A percentile compares a stretch with the other conserved stretches of the same genome.
Evolutionary conservation across 2,797 vertebrate species (phyloP).

Genomic region (Stomatorhinus walkeri): DNA sequence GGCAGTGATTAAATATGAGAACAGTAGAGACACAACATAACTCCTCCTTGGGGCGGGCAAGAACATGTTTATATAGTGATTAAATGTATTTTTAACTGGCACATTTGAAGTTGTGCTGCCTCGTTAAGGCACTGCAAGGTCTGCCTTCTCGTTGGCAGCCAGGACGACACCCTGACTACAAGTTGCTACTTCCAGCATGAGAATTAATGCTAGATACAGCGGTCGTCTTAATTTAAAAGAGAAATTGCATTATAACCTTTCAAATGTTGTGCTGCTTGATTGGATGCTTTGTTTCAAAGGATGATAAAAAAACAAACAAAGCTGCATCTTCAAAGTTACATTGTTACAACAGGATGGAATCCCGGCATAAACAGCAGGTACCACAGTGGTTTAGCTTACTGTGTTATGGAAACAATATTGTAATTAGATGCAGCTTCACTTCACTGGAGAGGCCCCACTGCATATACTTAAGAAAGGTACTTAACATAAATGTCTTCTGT

Average conservation of each 20-base stretch:
- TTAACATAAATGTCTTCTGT: conserved; percentile 9
- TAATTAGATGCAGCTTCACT: conserved; percentile 1
- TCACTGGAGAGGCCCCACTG: neutral
- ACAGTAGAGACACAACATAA: conserved; percentile 22
- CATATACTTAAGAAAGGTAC: neutral
- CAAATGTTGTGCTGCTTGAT: neutral
- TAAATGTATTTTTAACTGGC: conserved; percentile 30
- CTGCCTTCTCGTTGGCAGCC: neutral
- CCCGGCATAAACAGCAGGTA: neutral
- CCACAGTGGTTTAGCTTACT: neutral
- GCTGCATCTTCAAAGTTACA: neutral
- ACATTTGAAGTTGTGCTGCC: neutral
- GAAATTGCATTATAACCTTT: neutral
- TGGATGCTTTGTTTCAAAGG: neutral
- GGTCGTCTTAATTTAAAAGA: neutral
- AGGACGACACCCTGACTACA: neutral
- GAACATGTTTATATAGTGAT: conserved; percentile 34
- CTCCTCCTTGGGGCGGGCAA: conserved; percentile 28
- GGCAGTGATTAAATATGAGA: conserved; percentile 39
- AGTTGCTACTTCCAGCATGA: neutral
- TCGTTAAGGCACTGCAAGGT: conserved; percentile 19
- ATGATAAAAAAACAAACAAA: neutral
- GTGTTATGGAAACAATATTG: neutral
- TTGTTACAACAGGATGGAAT: neutral
- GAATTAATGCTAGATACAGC: neutral